Evolutionary conservation across 92 coral and sea anemone species (phyloP).

Genomic region (Palythoa caribaeorum): DNA sequence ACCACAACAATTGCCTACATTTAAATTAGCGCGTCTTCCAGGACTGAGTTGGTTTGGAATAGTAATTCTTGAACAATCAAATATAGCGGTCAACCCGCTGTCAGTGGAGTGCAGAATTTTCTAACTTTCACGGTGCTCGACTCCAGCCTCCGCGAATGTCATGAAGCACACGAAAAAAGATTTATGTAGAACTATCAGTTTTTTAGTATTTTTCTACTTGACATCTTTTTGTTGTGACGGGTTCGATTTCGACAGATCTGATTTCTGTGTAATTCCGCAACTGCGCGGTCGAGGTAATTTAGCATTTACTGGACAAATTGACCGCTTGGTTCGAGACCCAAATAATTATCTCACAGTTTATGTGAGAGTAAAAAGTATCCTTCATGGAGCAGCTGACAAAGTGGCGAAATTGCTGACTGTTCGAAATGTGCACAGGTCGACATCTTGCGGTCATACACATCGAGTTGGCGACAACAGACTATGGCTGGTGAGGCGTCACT

Average conservation of each 20-base stretch:
- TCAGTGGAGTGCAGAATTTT: background rate
- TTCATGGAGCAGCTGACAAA: slow-evolving; percentile 50
- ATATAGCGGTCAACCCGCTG: background rate
- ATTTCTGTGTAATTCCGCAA: slow-evolving; percentile 68
- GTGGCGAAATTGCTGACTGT: slow-evolving; percentile 48
- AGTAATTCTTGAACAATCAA: background rate
- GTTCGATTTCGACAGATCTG: slow-evolving; percentile 57
- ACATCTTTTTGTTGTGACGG: background rate
- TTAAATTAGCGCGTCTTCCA: slow-evolving; percentile 33
- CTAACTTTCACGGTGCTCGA: background rate
- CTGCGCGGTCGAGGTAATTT: slow-evolving; percentile 65
- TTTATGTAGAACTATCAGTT: background rate
- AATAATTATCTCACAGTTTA: slow-evolving; percentile 58
- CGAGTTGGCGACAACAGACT: slow-evolving; percentile 80
- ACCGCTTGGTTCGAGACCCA: slow-evolving; percentile 53
- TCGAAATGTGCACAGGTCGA: slow-evolving; percentile 67
- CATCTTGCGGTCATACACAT: slow-evolving; percentile 83
- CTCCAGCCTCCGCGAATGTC: background rate
- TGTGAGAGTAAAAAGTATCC: slow-evolving; percentile 66
- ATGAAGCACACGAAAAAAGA: slow-evolving; percentile 16
- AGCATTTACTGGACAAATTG: slow-evolving; percentile 76
- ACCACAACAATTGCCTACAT: slow-evolving; percentile 38
- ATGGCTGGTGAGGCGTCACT: slow-evolving; percentile 85
- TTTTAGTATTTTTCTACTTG: slow-evolving; percentile 6
- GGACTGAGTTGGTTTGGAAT: slow-evolving; percentile 1